phyloP scores from a whole-genome alignment of 2,888 invertebrate species.

The Parnassius apollo region DNA sequence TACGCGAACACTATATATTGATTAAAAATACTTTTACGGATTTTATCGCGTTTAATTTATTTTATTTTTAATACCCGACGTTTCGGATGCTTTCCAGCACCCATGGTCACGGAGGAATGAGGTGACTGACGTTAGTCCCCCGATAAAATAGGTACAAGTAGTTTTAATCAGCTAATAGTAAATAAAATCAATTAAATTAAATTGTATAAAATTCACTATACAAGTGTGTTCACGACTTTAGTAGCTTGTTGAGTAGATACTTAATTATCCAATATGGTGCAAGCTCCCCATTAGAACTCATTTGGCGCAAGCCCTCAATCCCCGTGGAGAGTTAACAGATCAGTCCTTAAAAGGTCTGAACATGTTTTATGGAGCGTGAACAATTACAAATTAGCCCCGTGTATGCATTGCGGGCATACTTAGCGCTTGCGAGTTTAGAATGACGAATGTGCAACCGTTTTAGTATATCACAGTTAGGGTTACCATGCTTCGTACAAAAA shows the following conservation, averaged over 20 bases:
- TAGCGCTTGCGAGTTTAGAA: constrained; percentile 16
- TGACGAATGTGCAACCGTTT: constrained; percentile 22
- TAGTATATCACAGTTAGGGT: constrained; percentile 2
- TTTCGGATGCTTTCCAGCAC: too few species aligned
- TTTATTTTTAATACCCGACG: too few species aligned
- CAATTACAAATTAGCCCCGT: constrained; percentile 21
- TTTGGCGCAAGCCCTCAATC: constrained; percentile 17
- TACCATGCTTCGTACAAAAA: not conserved
- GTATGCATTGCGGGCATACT: constrained; percentile 13
- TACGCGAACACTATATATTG: too few species aligned
- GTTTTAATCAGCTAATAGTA: too few species aligned
- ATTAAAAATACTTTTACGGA: too few species aligned
- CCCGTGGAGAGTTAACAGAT: constrained; percentile 18
- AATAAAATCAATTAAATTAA: too few species aligned
- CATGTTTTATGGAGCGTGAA: constrained; percentile 22
- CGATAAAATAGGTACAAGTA: too few species aligned
- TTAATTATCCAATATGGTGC: constrained; percentile 14
- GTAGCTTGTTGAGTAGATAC: not conserved
- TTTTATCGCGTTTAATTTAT: too few species aligned
- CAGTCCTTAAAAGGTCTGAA: constrained; percentile 17
- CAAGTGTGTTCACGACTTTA: constrained; percentile 2
- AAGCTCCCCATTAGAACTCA: constrained; percentile 12
- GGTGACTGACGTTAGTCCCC: too few species aligned
- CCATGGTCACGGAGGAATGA: too few species aligned
- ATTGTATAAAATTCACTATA: not conserved